Base-by-base conservation (phyloP, 2,797 vertebrate genomes). In the Hephaestus fuliginosus region DNA sequence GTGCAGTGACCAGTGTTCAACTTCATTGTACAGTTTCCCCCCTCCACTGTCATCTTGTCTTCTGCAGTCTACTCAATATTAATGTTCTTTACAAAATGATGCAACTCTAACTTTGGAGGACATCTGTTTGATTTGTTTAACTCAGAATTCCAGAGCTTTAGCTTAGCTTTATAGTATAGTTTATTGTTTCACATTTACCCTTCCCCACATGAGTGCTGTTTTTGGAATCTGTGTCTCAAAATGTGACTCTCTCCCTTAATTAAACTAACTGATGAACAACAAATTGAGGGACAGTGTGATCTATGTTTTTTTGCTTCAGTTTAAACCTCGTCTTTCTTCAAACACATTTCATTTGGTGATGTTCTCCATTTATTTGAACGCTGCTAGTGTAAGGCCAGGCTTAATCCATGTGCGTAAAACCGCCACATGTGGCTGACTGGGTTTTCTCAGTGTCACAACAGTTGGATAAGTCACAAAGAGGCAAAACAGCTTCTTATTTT, bases 401-500 rank as follows among this genome's bases (percentile, higher is more conserved):
- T 68, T 85, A 69, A 85, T 85, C 65, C 67, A 43, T 82, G 51
- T 73, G 67, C 70, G 33, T 80, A 48, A 86, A 88, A 84, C 44
- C 52, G 70, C 67, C 70, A 81, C 88, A 91, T 87, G 82, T 86
- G 89, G 84, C 79, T 79, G 65, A 70, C 85, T 88, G 84, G 65
- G 49, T 80, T 89, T 86, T 73, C 79, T 88, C 84, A 78, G 77
- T 87, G 86, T 94, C 88, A 88, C 81, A 89, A 69, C 78, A 83
- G 33, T 76, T 75, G 76, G 56, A 74, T 69, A 85, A 80, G 81
- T 88, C 90, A 80, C 78, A 81, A 84, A 63, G 84, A 90, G 55
- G 82, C 84, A 80, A 86, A 88, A 56, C 86, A 81, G 73, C 85
- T 80, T 86, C 75, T 88, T 89, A 82, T 89, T 92, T 92, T 92